Conservation (phyloP, 2,888 invertebrate genomes). For the Deilephila porcellus region DNA sequence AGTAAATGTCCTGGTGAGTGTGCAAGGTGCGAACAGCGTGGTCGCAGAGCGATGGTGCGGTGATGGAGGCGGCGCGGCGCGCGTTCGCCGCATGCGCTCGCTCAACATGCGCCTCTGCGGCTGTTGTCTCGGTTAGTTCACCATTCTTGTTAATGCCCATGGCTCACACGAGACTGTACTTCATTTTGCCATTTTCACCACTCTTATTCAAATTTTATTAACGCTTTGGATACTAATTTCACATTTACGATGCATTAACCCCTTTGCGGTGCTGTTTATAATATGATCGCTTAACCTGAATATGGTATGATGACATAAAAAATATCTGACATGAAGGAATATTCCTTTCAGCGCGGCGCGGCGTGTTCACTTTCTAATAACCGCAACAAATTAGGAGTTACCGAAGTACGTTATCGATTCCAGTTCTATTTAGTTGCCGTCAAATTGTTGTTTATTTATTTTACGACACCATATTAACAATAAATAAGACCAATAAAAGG, state of each 20-base stretch:
- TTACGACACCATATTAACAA: no score
- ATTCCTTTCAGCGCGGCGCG: background rate
- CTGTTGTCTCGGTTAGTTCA: slow-evolving; percentile 78
- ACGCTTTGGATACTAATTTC: background rate
- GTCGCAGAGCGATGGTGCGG: slow-evolving; percentile 64
- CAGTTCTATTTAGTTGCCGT: no score
- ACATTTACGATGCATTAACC: background rate
- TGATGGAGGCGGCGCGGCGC: slow-evolving; percentile 65
- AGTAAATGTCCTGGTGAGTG: slow-evolving; percentile 74
- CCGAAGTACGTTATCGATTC: no score
- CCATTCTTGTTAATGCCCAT: background rate
- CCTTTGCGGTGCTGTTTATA: background rate
- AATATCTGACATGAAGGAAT: background rate
- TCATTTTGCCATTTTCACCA: background rate
- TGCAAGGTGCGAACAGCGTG: slow-evolving; percentile 56
- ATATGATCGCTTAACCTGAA: background rate
- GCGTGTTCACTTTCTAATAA: background rate
- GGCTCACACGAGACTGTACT: background rate
- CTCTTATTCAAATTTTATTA: background rate
- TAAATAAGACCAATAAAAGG: no score
- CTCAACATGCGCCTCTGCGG: slow-evolving; percentile 81
- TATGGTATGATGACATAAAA: slow-evolving; percentile 2
- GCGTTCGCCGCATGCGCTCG: slow-evolving; percentile 67
- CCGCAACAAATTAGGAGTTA: background rate
- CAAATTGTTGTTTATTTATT: no score